These are phyloP conservation scores for Balanococcus diminutus DNA, from an alignment of 2,888 invertebrate species.

Conservation along the genomic window DNA sequence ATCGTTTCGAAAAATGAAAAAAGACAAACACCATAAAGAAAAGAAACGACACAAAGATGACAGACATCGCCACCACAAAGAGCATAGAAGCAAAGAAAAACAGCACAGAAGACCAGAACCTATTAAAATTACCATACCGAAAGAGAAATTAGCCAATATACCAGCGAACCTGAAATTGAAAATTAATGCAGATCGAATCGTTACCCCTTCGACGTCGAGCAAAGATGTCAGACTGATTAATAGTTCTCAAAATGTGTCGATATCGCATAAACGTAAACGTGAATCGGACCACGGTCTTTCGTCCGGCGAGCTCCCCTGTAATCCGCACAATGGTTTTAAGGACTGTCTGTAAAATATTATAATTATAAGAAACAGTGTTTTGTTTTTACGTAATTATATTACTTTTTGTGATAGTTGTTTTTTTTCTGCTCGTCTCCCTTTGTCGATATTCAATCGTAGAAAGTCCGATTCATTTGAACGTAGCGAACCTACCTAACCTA, in stretches of 20 bases:
- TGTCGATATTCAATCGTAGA: no score
- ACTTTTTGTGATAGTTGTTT: not conserved
- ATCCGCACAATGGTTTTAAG: not conserved
- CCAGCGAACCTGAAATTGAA: constrained; percentile 53
- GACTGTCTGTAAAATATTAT: not conserved
- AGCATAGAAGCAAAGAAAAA: not conserved
- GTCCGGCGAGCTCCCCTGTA: not conserved
- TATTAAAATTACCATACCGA: constrained; percentile 53
- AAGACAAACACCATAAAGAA: constrained; percentile 56
- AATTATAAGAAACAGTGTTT: not conserved
- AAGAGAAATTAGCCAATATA: constrained; percentile 43
- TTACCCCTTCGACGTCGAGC: not conserved
- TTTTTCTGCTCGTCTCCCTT: not conserved
- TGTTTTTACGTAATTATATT: not conserved
- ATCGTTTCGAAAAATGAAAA: constrained; percentile 51
- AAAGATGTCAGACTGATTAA: not conserved
- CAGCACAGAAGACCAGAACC: constrained; percentile 24
- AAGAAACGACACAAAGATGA: constrained; percentile 59
- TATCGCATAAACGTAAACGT: constrained; percentile 43
- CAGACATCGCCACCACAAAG: constrained; percentile 64
- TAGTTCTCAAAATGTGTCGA: constrained; percentile 39
- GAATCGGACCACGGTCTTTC: constrained; percentile 44
- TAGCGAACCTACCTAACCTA: no score
- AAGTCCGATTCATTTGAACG: no score
- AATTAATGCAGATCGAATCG: constrained; percentile 46